Conservation (phyloP, 2,888 invertebrate genomes). For the Venusia cambrica region DNA sequence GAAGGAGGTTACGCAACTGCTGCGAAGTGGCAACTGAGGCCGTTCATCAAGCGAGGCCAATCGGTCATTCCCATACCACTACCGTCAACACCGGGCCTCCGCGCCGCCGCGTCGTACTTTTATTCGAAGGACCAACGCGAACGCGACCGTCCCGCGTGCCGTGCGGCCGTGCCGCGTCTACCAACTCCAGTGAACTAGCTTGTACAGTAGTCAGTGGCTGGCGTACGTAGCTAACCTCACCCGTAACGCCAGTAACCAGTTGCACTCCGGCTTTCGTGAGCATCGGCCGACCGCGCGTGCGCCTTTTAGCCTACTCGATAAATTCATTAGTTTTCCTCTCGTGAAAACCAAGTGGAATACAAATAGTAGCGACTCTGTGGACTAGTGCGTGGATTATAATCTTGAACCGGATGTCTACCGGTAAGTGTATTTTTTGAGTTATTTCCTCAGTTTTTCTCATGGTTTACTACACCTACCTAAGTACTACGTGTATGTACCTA, state of each 20-base stretch:
- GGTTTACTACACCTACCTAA: too few relatives aligned
- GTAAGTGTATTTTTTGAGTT: slow-evolving; percentile 44
- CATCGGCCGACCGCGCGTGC: slow-evolving; percentile 19
- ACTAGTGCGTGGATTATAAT: slow-evolving; percentile 53
- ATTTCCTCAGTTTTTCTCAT: slow-evolving; percentile 33
- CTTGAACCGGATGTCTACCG: slow-evolving; percentile 29
- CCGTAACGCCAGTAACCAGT: slow-evolving; percentile 12
- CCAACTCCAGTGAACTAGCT: too few relatives aligned
- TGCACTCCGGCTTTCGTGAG: slow-evolving; percentile 17
- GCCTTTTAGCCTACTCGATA: slow-evolving; percentile 34
- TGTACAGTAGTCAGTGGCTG: too few relatives aligned
- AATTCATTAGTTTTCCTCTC: slow-evolving; percentile 65
- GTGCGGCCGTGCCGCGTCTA: slow-evolving; percentile 5
- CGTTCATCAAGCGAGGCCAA: slow-evolving; percentile 42
- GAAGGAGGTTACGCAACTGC: slow-evolving; percentile 36
- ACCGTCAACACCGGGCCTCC: slow-evolving; percentile 40
- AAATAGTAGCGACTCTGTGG: slow-evolving; percentile 38
- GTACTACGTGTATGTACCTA: too few relatives aligned
- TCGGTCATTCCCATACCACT: slow-evolving; percentile 50
- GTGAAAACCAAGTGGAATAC: slow-evolving; percentile 73
- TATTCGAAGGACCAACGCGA: slow-evolving; percentile 46
- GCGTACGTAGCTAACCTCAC: not conserved
- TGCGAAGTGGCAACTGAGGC: slow-evolving; percentile 37
- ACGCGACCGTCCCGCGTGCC: slow-evolving; percentile 1
- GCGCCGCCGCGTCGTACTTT: slow-evolving; percentile 30